phyloP scores from a whole-genome alignment of 2,113 vertebrate genomes.

The Bubo bubo region DNA sequence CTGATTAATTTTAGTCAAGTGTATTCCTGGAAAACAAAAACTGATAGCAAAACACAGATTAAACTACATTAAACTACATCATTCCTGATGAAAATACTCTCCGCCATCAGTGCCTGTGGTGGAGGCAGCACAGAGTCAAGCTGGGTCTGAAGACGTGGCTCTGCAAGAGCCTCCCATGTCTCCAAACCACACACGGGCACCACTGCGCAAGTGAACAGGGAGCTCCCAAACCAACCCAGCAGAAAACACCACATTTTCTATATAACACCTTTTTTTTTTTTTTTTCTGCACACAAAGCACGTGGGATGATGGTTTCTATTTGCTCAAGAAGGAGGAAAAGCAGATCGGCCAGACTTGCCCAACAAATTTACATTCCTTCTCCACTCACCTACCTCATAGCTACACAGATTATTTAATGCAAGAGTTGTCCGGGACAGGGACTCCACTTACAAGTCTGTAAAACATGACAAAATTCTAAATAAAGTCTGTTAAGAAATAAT shows the following conservation, averaged over 20 bases:
- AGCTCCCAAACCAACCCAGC: not conserved
- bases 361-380: not conserved
- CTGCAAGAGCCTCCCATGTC: not conserved
- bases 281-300: not conserved
- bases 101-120: fast-evolving
- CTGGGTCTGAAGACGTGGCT: not conserved
- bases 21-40: not conserved
- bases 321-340: not conserved
- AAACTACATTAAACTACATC: not conserved
- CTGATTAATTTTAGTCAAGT: not conserved
- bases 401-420: not conserved
- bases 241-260: not conserved
- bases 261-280: not conserved
- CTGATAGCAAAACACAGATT: not conserved
- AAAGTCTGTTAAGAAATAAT: not conserved
- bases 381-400: not conserved
- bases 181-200: fast-evolving
- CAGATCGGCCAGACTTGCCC: not conserved
- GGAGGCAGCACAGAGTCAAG: not conserved
- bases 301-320: not conserved
- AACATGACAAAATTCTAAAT: not conserved
- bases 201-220: not conserved
- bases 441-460: not conserved
- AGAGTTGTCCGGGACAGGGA: not conserved
- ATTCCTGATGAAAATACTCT: not conserved